Base-by-base conservation (phyloP, 2,888 invertebrate species). In the Galeruca laticollis region DNA sequence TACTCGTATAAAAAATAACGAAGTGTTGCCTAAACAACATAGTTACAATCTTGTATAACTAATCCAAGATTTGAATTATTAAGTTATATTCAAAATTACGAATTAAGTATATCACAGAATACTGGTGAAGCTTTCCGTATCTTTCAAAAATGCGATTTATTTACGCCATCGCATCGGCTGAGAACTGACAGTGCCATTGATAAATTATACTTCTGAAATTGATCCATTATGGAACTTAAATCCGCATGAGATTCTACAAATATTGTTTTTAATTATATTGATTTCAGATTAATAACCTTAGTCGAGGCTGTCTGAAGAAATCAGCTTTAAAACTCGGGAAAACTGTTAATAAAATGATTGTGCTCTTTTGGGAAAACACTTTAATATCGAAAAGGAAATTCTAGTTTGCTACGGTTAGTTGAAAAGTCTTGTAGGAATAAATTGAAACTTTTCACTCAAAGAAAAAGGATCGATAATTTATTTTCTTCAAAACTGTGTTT, bases 241-340 rank as follows among this genome's bases (percentile, higher is more conserved):
- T 60, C 54, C 26, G 52, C 43, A 59, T 68, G 35, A 43, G 47
- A 57, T 40, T 70, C 47, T 49, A 59, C 67, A 68, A 71, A 68
- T 64, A 63, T 68, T 64, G 60, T 70, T 70, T 70, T 63, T 54
- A 65, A 72, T 62, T 70, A 56, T 52, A 70, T 67, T 63, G 69
- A 69, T 69, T 67, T 62, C 21, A 65, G 64, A 70, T 70, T 69
- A 64, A 64, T 69, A 69, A 68, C 63, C 20, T 18, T 35, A 18
- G 56, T 5, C 15, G 56, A 57, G 11, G 1, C 31, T 35, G 18
- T 18, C 56, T 31, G 56, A 35, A 9, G 18, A 35, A 57, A 57
- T 57, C 33, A 57, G 56, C 18, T 11, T 31, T 33, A 56, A 15
- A 54, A 56, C 13, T 56, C 10, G 8, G 31, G 56, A 56, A 56